Evolutionary conservation across 2,113 vertebrate species (phyloP).

Genomic region (Guaruba guarouba): DNA sequence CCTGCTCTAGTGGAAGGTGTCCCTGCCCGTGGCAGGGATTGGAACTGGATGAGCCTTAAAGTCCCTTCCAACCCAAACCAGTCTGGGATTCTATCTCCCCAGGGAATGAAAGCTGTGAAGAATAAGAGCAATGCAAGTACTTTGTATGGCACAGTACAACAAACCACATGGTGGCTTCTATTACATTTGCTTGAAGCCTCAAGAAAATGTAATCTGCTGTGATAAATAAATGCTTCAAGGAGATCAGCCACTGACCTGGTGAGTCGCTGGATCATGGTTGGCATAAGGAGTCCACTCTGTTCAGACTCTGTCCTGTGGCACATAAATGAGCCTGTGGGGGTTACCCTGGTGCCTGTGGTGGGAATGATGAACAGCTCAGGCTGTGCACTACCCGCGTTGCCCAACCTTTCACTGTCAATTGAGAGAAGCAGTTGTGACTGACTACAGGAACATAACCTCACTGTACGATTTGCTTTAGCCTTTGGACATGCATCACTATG

Average conservation of each 20-base stretch:
- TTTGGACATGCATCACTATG: fast-evolving
- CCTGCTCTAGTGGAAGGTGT: not conserved
- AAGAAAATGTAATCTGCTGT: not conserved
- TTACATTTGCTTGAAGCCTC: not conserved
- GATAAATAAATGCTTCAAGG: not conserved
- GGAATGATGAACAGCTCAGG: not conserved
- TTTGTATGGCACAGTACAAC: not conserved
- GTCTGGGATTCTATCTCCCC: not conserved
- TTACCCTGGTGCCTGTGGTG: fast-evolving
- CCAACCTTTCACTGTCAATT: fast-evolving
- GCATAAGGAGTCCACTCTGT: fast-evolving
- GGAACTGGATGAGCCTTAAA: not conserved
- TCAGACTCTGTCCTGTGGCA: fast-evolving
- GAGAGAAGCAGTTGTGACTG: not conserved
- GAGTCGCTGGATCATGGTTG: not conserved
- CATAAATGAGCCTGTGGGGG: fast-evolving
- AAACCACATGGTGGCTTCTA: not conserved
- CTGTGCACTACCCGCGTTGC: fast-evolving
- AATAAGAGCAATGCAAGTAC: not conserved
- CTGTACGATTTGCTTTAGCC: fast-evolving
- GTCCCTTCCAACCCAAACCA: not conserved
- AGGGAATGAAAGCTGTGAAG: not conserved
- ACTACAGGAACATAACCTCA: not conserved
- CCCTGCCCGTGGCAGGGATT: not conserved
- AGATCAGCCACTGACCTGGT: not conserved